Percentiles rank a stretch among this genome's conserved stretches.
Evolutionary conservation across 2,113 vertebrate genomes (phyloP).

Genomic region (Tauraco erythrolophus): DNA sequence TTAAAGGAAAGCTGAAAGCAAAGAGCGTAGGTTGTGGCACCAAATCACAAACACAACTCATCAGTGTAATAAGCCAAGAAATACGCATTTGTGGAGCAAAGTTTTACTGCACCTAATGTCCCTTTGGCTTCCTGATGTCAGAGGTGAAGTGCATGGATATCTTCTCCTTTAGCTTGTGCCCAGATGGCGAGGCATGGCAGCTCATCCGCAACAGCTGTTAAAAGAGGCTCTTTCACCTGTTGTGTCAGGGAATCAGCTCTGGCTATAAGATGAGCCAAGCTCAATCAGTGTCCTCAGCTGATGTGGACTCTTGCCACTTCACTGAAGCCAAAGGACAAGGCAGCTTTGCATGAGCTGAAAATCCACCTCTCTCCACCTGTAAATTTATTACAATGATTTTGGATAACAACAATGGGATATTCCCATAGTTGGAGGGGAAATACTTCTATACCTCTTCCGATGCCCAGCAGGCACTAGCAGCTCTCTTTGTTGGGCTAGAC

Average conservation of each 20-base stretch:
- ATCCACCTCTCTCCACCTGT: background rate
- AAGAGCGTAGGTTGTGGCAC: background rate
- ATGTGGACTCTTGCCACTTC: background rate
- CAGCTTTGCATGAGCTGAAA: background rate
- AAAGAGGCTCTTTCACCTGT: background rate
- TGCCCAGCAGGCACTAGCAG: background rate
- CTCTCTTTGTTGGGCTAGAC: background rate
- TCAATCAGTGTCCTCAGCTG: accelerated
- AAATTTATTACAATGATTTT: background rate
- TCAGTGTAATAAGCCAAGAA: background rate
- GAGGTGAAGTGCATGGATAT: background rate
- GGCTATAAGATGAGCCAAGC: background rate
- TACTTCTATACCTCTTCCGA: background rate
- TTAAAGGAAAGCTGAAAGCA: background rate
- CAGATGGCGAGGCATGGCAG: background rate
- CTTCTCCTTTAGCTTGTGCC: background rate
- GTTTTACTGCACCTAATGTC: background rate
- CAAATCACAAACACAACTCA: background rate
- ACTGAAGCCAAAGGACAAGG: background rate
- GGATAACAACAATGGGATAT: background rate
- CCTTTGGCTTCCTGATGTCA: background rate
- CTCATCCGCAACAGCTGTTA: background rate
- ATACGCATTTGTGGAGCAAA: background rate
- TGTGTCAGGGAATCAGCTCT: background rate
- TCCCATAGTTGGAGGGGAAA: background rate